These are phyloP conservation scores for Todiramphus chloris DNA, from an alignment of 2,113 vertebrate species.

Conservation along the genomic window DNA sequence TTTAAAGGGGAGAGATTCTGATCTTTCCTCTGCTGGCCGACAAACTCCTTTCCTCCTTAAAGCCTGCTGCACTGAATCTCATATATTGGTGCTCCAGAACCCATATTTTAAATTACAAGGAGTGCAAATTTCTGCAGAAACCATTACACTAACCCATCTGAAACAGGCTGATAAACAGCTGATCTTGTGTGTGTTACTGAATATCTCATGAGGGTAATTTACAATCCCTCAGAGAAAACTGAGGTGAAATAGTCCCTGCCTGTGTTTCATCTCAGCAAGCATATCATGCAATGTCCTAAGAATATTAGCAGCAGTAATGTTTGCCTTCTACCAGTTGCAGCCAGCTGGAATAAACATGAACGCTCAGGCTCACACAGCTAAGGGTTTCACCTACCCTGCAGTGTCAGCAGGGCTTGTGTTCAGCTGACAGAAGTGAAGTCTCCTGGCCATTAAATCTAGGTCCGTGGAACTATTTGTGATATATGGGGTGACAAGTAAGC, in stretches of 20 bases:
- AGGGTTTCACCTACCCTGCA: background rate
- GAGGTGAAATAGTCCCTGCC: background rate
- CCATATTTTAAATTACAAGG: slow-evolving; percentile 26
- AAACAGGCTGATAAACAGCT: slow-evolving; percentile 30
- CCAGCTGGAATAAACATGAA: background rate
- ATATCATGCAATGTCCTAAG: background rate
- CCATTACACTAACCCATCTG: background rate
- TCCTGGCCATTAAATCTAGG: background rate
- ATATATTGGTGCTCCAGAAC: background rate
- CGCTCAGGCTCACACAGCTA: accelerated
- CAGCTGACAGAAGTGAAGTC: background rate
- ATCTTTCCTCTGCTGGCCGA: background rate
- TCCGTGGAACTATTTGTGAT: accelerated
- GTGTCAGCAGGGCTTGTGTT: background rate
- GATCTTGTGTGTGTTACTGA: slow-evolving; percentile 18
- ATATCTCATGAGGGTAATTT: slow-evolving; percentile 22
- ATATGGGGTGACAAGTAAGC: background rate
- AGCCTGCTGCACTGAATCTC: background rate
- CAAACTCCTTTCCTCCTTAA: background rate
- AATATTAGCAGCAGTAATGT: background rate
- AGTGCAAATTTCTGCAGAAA: slow-evolving; percentile 48
- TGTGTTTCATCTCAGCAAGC: slow-evolving; percentile 17
- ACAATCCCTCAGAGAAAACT: background rate
- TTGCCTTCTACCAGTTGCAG: background rate
- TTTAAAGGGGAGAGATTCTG: background rate